Conservation (phyloP, 2,888 invertebrate species). For the Acrobasis repandana region DNA sequence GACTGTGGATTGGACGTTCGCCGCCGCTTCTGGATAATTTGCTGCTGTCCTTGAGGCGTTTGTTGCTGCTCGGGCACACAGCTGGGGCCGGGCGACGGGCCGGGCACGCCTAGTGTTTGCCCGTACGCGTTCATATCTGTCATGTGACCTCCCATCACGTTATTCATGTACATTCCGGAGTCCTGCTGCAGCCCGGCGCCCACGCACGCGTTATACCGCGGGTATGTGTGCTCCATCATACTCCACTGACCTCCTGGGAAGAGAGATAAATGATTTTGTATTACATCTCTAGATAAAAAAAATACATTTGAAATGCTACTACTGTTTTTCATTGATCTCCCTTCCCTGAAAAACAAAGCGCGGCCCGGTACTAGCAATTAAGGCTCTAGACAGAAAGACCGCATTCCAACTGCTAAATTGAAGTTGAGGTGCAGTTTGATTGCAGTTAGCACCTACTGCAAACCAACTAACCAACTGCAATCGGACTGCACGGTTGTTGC, state of each 20-base stretch:
- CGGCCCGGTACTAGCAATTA: conserved; percentile 28
- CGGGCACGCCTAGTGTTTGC: conserved; percentile 57
- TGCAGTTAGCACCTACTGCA: too few species aligned
- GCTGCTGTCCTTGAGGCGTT: conserved; percentile 50
- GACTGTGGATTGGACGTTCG: conserved; percentile 90
- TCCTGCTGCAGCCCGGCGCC: conserved; percentile 82
- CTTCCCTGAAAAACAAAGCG: conserved; percentile 75
- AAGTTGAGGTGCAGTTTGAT: too few species aligned
- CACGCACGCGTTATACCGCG: conserved; percentile 88
- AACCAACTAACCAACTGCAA: too few species aligned
- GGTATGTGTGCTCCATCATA: conserved; percentile 91
- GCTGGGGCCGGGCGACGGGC: conserved; percentile 67
- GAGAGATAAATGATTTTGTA: conserved; percentile 81
- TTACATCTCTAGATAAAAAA: conserved; percentile 49
- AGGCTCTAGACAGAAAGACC: too few species aligned
- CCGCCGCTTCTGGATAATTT: conserved; percentile 84
- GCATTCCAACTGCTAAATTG: too few species aligned
- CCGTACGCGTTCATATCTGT: conserved; percentile 71
- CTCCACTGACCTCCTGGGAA: conserved; percentile 93
- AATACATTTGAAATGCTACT: conserved; percentile 37
- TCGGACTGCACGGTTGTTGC: too few species aligned
- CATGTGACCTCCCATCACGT: conserved; percentile 70
- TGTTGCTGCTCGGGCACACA: conserved; percentile 54
- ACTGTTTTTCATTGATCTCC: conserved; percentile 72
- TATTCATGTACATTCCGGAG: conserved; percentile 83